Evolutionary conservation across 2,797 vertebrate species (phyloP).

Genomic region (Rhinoraja longicauda): DNA sequence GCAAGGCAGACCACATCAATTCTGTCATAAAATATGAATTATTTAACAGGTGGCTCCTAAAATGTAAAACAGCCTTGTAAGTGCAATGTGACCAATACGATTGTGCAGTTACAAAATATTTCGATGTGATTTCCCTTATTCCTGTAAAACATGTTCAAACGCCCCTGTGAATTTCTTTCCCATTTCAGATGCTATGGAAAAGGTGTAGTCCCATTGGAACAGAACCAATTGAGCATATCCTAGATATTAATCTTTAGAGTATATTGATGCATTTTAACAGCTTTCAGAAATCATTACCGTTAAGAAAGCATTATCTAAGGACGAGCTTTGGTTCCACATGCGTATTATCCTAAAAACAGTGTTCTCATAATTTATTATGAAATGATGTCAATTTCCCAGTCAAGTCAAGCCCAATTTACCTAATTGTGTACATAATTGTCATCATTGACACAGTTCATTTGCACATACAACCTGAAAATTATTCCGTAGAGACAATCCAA

Average conservation of each 20-base stretch:
- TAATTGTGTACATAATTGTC: not conserved
- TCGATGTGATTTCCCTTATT: not conserved
- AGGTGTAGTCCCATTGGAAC: not conserved
- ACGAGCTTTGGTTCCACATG: not conserved
- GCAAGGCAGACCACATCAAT: not conserved
- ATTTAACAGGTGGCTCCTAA: constrained; percentile 16
- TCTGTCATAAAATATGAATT: constrained; percentile 34
- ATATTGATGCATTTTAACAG: not conserved
- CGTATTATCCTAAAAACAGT: not conserved
- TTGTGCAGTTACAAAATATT: constrained; percentile 18
- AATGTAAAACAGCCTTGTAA: constrained; percentile 30
- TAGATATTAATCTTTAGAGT: not conserved
- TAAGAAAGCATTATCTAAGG: not conserved
- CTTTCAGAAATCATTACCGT: not conserved
- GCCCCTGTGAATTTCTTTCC: not conserved
- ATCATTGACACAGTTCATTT: not conserved
- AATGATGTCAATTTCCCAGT: not conserved
- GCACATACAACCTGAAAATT: not conserved
- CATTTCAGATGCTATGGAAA: constrained; percentile 10
- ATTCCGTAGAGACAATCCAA: not conserved
- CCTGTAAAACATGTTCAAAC: constrained; percentile 13
- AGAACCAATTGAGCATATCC: not conserved
- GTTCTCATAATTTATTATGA: not conserved
- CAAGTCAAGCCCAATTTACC: not conserved
- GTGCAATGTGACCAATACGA: not conserved